Conservation (phyloP, 2,113 vertebrate genomes). For the Ctenodactylus gundi region DNA sequence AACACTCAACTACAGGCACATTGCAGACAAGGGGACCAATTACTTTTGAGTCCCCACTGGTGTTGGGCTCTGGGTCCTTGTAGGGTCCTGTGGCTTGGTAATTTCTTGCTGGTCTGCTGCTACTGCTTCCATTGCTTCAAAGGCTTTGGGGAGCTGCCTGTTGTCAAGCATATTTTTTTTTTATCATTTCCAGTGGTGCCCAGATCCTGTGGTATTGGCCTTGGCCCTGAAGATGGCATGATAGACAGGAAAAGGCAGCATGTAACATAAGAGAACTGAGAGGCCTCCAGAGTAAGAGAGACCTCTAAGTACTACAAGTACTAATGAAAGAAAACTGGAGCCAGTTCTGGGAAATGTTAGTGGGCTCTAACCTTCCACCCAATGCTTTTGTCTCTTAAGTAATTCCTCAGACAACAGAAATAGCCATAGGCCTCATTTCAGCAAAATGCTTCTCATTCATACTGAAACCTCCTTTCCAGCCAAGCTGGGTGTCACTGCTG, state of each 20-base stretch:
- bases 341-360: conserved; percentile 18
- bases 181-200: conserved; percentile 48
- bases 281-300: conserved; percentile 8
- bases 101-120: background rate
- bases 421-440: background rate
- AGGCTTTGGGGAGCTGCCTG: background rate
- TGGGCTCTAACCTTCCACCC: background rate
- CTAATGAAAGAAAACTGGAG: conserved; percentile 23
- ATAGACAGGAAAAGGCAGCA: conserved; percentile 51
- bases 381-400: background rate
- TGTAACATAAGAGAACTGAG: conserved; percentile 18
- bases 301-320: background rate
- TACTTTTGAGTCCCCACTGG: background rate
- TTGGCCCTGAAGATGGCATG: conserved; percentile 45
- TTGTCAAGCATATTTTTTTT: conserved; percentile 64
- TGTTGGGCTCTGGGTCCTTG: background rate
- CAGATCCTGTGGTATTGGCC: conserved; percentile 57
- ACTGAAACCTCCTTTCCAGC: background rate
- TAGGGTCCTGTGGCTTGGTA: background rate
- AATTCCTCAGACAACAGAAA: background rate
- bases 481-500: too few relatives aligned
- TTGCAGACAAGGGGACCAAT: background rate
- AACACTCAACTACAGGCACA: background rate
- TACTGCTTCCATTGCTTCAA: background rate
- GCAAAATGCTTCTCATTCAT: background rate